Evolutionary conservation across 2,113 vertebrate genomes (phyloP).

Genomic region (Nematolebias whitei): DNA sequence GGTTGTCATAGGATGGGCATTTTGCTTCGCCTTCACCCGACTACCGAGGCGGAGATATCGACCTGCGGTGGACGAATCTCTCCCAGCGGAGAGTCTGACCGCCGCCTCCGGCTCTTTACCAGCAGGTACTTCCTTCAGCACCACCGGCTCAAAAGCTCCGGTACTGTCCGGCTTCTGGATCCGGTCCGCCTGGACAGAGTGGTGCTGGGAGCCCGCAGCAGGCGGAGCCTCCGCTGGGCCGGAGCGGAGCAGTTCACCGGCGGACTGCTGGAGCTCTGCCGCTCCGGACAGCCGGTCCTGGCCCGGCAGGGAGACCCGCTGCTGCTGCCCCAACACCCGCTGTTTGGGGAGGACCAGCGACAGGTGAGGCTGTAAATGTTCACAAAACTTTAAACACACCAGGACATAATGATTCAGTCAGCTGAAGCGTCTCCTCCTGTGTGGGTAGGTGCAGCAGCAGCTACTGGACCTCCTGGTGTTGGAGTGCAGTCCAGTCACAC

Average conservation of each 20-base stretch:
- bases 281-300: constrained; percentile 62
- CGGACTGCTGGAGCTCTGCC: constrained; percentile 66
- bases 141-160: constrained; percentile 47
- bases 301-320: constrained; percentile 76
- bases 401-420: neutral
- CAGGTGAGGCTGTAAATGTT: constrained; percentile 39
- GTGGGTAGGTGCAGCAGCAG: constrained; percentile 42
- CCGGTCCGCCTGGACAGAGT: constrained; percentile 66
- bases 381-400: neutral
- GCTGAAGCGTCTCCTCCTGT: neutral
- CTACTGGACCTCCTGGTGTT: constrained; percentile 73
- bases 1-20: constrained; percentile 32
- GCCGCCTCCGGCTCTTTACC: constrained; percentile 70
- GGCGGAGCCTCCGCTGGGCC: constrained; percentile 66
- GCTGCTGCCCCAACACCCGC: constrained; percentile 57
- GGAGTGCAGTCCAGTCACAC: constrained; percentile 75
- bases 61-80: constrained; percentile 6
- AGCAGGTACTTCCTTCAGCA: constrained; percentile 68
- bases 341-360: constrained; percentile 48
- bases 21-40: constrained; percentile 70
- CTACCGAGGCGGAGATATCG: constrained; percentile 64
- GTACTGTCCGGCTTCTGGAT: constrained; percentile 50
- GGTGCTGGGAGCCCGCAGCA: constrained; percentile 74
- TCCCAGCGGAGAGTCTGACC: neutral
- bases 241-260: constrained; percentile 51